A percentile compares a stretch with the other conserved stretches of the same genome.
Evolutionary conservation across 2,888 invertebrate species (phyloP).

Genomic region (Heliconius ethilla): DNA sequence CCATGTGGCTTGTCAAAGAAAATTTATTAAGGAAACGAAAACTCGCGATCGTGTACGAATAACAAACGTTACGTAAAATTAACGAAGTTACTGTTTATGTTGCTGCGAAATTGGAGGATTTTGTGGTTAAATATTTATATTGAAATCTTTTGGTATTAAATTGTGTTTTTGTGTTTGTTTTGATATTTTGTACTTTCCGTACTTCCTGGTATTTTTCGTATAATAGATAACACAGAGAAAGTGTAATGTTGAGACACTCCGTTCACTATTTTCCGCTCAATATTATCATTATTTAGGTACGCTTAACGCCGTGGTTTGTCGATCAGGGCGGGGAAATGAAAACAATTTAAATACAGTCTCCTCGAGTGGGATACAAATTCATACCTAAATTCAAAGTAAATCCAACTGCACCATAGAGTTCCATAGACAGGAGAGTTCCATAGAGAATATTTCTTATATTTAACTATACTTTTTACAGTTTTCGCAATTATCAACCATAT

Average conservation of each 20-base stretch:
- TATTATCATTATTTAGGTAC: too few relatives aligned
- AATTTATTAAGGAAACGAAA: conserved; percentile 38
- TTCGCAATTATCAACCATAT: not conserved
- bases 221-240: too few relatives aligned
- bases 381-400: too few relatives aligned
- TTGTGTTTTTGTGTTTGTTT: not conserved
- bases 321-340: too few relatives aligned
- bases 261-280: too few relatives aligned
- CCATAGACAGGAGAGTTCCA: too few relatives aligned
- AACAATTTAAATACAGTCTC: too few relatives aligned
- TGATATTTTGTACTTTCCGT: not conserved
- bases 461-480: too few relatives aligned
- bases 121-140: conserved; percentile 17
- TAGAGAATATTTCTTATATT: too few relatives aligned
- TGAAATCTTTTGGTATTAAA: conserved; percentile 3
- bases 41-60: conserved; percentile 26
- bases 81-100: conserved; percentile 29
- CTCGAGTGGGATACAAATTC: too few relatives aligned
- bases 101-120: conserved; percentile 21
- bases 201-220: not conserved
- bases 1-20: conserved; percentile 53
- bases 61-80: conserved; percentile 27
- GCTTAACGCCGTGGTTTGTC: too few relatives aligned
- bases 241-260: not conserved
- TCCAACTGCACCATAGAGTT: too few relatives aligned